These are phyloP conservation scores for Nasua narica DNA, from an alignment of 2,797 vertebrate genomes.

Conservation along the genomic window DNA sequence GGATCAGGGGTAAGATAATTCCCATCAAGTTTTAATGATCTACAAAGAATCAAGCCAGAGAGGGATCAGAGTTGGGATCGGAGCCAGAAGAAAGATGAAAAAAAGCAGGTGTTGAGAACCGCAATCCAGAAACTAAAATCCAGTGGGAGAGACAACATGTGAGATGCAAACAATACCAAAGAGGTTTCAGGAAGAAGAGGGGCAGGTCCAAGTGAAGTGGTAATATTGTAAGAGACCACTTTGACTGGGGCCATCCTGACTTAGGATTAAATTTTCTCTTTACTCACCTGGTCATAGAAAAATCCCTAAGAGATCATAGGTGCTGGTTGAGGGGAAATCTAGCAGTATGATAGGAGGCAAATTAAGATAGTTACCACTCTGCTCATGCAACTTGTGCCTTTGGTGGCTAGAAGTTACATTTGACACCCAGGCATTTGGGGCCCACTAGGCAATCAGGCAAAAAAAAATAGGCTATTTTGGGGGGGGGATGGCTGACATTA, in stretches of 20 bases:
- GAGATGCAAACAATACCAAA: neutral
- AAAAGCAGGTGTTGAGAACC: neutral
- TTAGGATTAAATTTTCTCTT: neutral
- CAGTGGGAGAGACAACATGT: neutral
- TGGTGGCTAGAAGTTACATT: neutral
- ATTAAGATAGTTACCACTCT: neutral
- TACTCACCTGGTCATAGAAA: neutral
- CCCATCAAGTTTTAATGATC: neutral
- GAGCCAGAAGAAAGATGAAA: neutral
- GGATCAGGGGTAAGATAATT: neutral
- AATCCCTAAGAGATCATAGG: neutral
- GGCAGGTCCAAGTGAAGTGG: neutral
- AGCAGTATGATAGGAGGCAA: neutral
- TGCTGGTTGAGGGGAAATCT: neutral
- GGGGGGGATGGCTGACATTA: neutral
- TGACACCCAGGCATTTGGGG: neutral
- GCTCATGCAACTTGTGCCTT: neutral
- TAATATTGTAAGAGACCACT: neutral
- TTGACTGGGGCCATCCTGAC: neutral
- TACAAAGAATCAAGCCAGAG: neutral
- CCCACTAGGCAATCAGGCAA: neutral
- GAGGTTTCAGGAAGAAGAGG: neutral
- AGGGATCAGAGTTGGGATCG: neutral
- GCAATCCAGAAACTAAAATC: neutral
- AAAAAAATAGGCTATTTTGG: neutral